Percentiles rank a stretch among this genome's conserved stretches.
phyloP scores from a whole-genome alignment of 2,797 vertebrate genomes.

The Enteromius paludinosus region DNA sequence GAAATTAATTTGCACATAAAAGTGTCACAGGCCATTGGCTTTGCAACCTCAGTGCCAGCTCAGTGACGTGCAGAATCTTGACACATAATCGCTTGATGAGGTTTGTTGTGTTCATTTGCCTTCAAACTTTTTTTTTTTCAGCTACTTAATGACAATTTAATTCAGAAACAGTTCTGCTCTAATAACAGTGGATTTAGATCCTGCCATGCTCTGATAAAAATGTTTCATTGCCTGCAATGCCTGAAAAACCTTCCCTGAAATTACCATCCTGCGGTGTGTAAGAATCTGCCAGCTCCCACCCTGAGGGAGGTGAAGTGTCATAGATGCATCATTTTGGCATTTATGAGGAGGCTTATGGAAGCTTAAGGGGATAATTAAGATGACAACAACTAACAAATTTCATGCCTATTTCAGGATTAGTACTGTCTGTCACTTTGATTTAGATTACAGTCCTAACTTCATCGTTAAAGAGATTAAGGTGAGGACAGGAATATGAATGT shows the following conservation, averaged over 20 bases:
- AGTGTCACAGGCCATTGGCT: slow-evolving; percentile 53
- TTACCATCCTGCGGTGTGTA: slow-evolving; percentile 39
- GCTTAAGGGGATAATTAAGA: slow-evolving; percentile 54
- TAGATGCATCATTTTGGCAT: slow-evolving; percentile 54
- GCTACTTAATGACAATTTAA: slow-evolving; percentile 45
- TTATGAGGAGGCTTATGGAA: slow-evolving; percentile 42
- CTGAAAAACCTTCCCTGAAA: slow-evolving; percentile 12
- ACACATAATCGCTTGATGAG: slow-evolving; percentile 36
- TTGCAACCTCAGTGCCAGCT: slow-evolving; percentile 24
- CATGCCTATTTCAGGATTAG: slow-evolving; percentile 39
- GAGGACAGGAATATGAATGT: slow-evolving; percentile 44
- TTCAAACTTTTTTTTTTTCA: slow-evolving; percentile 27
- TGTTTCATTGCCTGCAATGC: slow-evolving; percentile 8
- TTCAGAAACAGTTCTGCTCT: slow-evolving; percentile 44
- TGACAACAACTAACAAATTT: slow-evolving; percentile 48
- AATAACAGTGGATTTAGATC: slow-evolving; percentile 41
- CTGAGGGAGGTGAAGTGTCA: slow-evolving; percentile 37
- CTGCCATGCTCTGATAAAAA: slow-evolving; percentile 55
- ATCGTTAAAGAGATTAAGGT: slow-evolving; percentile 45
- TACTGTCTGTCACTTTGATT: slow-evolving; percentile 44
- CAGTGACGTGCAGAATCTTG: slow-evolving; percentile 41
- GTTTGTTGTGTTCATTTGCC: slow-evolving; percentile 46
- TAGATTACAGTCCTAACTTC: slow-evolving; percentile 46
- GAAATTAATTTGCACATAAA: slow-evolving; percentile 62
- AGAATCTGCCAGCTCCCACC: slow-evolving; percentile 33